phyloP scores from a whole-genome alignment of 2,888 invertebrate species.

The Leptinotarsa tumamoca region DNA sequence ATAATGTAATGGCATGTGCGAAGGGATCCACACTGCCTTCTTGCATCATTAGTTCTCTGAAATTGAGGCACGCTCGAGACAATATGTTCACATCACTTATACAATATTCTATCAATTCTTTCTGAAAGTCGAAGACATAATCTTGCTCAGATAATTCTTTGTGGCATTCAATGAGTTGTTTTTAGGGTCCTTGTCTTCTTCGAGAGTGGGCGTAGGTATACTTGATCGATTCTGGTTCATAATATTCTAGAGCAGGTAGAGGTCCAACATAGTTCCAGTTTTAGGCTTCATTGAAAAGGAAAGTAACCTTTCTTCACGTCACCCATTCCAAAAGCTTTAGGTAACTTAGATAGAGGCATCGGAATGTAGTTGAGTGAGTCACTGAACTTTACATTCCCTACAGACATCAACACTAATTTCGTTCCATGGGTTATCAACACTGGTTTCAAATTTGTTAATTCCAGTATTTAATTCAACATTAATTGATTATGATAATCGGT shows the following conservation, averaged over 20 bases:
- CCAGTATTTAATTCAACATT: slow-evolving; percentile 31
- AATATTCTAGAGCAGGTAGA: slow-evolving; percentile 35
- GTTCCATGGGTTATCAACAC: slow-evolving; percentile 38
- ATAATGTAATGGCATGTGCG: slow-evolving; percentile 49
- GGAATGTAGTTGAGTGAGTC: slow-evolving; percentile 49
- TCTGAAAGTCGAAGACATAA: slow-evolving; percentile 40
- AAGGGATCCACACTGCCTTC: slow-evolving; percentile 50
- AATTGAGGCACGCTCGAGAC: slow-evolving; percentile 51
- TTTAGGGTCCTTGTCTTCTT: slow-evolving; percentile 8
- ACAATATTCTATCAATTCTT: slow-evolving; percentile 52
- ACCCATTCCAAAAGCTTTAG: slow-evolving; percentile 42
- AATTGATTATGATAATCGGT: slow-evolving; percentile 18
- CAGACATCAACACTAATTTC: slow-evolving; percentile 32
- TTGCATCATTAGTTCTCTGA: slow-evolving; percentile 48
- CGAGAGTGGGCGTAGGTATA: too few relatives aligned
- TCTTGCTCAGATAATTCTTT: slow-evolving; percentile 19
- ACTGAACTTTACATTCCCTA: slow-evolving; percentile 35
- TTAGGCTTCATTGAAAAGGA: too few relatives aligned
- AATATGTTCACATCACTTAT: slow-evolving; percentile 52
- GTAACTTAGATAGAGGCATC: slow-evolving; percentile 27
- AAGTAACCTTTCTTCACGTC: slow-evolving; percentile 47
- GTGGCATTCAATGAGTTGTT: slow-evolving; percentile 41
- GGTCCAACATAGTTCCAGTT: too few relatives aligned
- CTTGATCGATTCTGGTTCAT: slow-evolving; percentile 25
- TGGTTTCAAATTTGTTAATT: slow-evolving; percentile 32